Conservation (phyloP, 2,113 vertebrate species). For the Tympanuchus pallidicinctus region DNA sequence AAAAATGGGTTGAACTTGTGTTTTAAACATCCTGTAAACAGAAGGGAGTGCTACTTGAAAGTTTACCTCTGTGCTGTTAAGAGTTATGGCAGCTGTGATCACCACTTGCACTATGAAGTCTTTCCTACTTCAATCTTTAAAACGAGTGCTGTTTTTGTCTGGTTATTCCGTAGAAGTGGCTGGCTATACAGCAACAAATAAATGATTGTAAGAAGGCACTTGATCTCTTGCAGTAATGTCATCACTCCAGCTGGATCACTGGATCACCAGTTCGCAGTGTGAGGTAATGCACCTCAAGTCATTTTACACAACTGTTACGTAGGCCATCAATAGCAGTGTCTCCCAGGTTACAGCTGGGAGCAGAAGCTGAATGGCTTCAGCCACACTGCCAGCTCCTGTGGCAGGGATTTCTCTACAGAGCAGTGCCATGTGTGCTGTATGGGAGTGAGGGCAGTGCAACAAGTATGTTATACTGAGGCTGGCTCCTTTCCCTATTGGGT, state of each 20-base stretch:
- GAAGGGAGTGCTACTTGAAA: not conserved
- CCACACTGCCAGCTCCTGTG: not conserved
- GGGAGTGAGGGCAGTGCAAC: not conserved
- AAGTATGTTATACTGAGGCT: not conserved
- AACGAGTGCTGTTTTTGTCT: not conserved
- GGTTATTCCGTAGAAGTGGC: not conserved
- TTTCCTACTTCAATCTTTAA: not conserved
- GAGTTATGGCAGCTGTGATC: not conserved
- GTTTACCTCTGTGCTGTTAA: not conserved
- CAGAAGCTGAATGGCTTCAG: not conserved
- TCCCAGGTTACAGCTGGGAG: not conserved
- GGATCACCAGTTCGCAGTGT: not conserved
- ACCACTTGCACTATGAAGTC: not conserved
- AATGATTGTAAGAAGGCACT: not conserved
- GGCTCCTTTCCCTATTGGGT: not conserved
- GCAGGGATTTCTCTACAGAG: not conserved
- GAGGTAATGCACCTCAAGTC: not conserved
- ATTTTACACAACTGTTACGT: not conserved
- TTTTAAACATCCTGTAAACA: not conserved
- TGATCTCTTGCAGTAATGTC: not conserved
- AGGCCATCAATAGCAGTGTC: not conserved
- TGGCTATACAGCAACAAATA: not conserved
- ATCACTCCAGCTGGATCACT: not conserved
- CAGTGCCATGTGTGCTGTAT: accelerated
- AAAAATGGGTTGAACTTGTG: not conserved